Evolutionary conservation across 2,888 invertebrate genomes (phyloP).

Genomic region (Cheilosia vulpina): DNA sequence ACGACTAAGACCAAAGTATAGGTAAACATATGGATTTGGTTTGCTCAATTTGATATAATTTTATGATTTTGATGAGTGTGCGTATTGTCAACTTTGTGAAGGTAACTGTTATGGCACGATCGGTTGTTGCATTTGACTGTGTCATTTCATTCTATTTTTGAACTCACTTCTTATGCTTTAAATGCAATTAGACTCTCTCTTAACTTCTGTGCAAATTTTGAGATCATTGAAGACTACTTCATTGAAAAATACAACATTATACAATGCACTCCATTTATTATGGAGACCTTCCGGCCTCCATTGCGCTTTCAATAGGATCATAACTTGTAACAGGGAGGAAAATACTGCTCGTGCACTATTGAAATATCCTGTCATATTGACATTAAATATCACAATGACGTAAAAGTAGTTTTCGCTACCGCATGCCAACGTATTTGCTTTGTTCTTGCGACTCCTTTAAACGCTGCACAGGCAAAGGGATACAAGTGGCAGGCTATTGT

Average conservation of each 20-base stretch:
- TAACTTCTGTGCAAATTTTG: too few species aligned
- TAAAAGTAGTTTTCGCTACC: slow-evolving; percentile 43
- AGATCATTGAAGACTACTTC: not conserved
- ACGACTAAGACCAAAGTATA: too few species aligned
- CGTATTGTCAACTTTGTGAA: too few species aligned
- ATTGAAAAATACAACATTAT: not conserved
- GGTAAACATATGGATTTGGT: too few species aligned
- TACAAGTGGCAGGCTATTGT: slow-evolving; percentile 62
- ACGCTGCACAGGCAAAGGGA: slow-evolving; percentile 41
- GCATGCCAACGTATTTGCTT: slow-evolving; percentile 53
- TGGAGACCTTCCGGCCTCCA: slow-evolving; percentile 19
- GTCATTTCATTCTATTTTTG: too few species aligned
- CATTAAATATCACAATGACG: slow-evolving; percentile 63
- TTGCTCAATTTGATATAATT: too few species aligned
- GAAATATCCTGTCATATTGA: slow-evolving; percentile 64
- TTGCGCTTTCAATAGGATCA: slow-evolving; percentile 24
- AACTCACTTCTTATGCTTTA: too few species aligned
- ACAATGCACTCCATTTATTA: slow-evolving; percentile 26
- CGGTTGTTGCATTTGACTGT: too few species aligned
- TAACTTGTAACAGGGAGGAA: slow-evolving; percentile 14
- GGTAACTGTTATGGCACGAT: too few species aligned
- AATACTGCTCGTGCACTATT: slow-evolving; percentile 34
- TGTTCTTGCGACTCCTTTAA: slow-evolving; percentile 48
- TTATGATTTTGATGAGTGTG: too few species aligned
- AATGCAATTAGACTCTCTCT: too few species aligned